phyloP scores from a whole-genome alignment of 1,140 invertebrate genomes.

The Lordiphosa mommai region DNA sequence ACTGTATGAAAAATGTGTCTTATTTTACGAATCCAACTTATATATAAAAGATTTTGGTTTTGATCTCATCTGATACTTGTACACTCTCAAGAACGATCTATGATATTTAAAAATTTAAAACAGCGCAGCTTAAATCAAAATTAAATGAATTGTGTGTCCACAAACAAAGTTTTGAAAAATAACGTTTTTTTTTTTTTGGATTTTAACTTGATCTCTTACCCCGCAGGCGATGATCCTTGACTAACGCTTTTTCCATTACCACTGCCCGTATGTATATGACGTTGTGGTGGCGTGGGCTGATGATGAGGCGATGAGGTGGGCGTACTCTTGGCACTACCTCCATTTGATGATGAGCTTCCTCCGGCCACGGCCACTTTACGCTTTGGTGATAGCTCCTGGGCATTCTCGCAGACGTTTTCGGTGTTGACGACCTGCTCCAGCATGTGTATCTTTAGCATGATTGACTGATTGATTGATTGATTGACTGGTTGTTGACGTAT shows the following conservation, averaged over 20 bases:
- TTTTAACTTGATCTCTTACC: conserved; percentile 39
- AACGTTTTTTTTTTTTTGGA: no score
- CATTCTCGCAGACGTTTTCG: conserved; percentile 58
- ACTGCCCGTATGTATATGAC: conserved; percentile 48
- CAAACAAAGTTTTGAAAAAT: no score
- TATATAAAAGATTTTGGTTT: no score
- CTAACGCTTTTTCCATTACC: conserved; percentile 54
- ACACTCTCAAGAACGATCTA: no score
- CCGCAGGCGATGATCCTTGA: conserved; percentile 73
- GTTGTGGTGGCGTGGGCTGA: conserved; percentile 62
- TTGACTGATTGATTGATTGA: conserved; percentile 38
- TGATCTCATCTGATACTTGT: no score
- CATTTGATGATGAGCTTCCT: conserved; percentile 54
- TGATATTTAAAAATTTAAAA: no score
- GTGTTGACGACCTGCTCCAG: conserved; percentile 67
- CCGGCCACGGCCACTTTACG: conserved; percentile 41
- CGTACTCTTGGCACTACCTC: conserved; percentile 45
- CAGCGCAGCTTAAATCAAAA: no score
- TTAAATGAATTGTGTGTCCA: no score
- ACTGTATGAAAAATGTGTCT: no score
- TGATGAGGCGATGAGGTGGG: conserved; percentile 70
- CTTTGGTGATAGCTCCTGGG: conserved; percentile 60
- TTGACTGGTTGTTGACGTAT: conserved; percentile 33
- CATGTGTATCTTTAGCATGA: conserved; percentile 77
- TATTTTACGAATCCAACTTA: no score